Evolutionary conservation across 2,888 invertebrate species (phyloP).

Genomic region (Pristionchus exspectatus): DNA sequence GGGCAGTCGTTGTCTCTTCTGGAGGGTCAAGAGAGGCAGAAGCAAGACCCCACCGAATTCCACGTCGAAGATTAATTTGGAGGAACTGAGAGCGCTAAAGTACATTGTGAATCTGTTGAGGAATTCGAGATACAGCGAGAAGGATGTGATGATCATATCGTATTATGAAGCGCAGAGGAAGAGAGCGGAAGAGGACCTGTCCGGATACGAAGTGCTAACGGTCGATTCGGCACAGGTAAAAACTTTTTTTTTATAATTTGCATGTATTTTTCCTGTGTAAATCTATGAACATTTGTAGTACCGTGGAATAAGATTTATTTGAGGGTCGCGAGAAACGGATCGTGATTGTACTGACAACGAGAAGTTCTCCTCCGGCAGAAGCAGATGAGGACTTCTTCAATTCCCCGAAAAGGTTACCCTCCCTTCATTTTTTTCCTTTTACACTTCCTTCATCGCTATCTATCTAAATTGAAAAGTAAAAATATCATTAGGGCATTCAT

Average conservation of each 20-base stretch:
- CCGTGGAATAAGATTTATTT: not conserved
- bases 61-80: not conserved
- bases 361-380: not conserved
- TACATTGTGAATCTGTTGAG: not conserved
- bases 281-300: too few species aligned
- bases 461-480: too few species aligned
- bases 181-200: not conserved
- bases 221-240: constrained; percentile 23
- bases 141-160: not conserved
- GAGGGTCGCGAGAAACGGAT: constrained; percentile 20
- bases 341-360: not conserved
- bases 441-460: not conserved
- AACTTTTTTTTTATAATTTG: not conserved
- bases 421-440: not conserved
- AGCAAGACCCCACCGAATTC: not conserved
- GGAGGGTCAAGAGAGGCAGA: not conserved
- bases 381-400: not conserved
- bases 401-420: not conserved
- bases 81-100: not conserved
- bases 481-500: too few species aligned
- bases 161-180: constrained; percentile 14
- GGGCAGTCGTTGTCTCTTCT: constrained; percentile 26
- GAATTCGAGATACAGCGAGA: not conserved
- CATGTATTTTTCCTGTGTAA: not conserved
- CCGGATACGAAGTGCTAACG: constrained; percentile 7